Evolutionary conservation across 2,888 invertebrate genomes (phyloP), one percentile per base, ranked within the genome.

Genomic region (Leptothorax acervorum): DNA sequence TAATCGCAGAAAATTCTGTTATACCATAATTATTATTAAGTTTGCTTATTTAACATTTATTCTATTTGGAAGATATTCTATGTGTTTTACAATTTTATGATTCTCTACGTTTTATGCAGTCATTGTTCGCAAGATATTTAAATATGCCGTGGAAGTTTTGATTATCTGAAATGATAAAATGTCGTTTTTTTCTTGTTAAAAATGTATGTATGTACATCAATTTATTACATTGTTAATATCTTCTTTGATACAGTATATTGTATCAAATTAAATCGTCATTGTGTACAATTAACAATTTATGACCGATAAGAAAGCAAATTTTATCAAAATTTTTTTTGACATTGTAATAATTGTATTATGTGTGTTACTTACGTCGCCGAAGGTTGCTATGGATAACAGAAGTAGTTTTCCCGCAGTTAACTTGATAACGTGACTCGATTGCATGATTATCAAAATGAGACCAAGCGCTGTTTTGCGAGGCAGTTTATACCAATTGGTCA

Each of bases 401-500:
- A 70, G n/a, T 31, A 90, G 66, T 76, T 86, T 85, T 35, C 86
- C 71, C 18, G 90, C 85, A 8, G 86, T 88, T 18, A 91, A 86
- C 15, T 86, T 86, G 11, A 85, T 83, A 0, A 88, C 86, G 62
- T 74, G 66, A 82, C 87, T 90, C 8, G 90, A 84, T 65, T 83
- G 87, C 12, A 81, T 73, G 18, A 89, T 87, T n/a, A n/a, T n/a
- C n/a, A n/a, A n/a, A n/a, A n/a, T n/a, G n/a, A n/a, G n/a, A n/a
- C n/a, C n/a, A n/a, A 75, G 70, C 9, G 87, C 85, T 42, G 70
- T 83, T 85, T 83, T 89, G 0, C 65, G 74, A 9, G 87, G 87
- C 5, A 91, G 57, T 42, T 68, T 45, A 74, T 89, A 89, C 90
- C 90, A 91, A n/a, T 90, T 76, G 45, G 86, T 87, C 89, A 86